Base-by-base conservation (phyloP, 1,140 invertebrate genomes). In the Drosophila pachea region DNA sequence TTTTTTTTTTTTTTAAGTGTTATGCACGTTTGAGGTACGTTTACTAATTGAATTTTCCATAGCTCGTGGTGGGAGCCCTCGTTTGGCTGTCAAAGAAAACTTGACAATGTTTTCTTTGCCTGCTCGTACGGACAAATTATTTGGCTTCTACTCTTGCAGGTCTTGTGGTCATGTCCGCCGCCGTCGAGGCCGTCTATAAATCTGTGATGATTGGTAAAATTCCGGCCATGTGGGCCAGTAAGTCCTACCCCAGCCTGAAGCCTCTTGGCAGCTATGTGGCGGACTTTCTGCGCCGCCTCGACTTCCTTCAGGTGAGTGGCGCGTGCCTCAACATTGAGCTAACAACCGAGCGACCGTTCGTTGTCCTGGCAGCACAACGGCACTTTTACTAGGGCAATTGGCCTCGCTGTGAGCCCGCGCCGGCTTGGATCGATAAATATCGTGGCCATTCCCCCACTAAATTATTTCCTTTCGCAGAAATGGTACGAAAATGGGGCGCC, bases 171-270 rank as follows among this genome's bases (percentile, higher is more conserved):
- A 94, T 98, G 93, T 97, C 95, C 1, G 91, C 94, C 40, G 94
- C 96, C 65, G 92, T 98, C 12, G 97, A 99, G 90, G 95, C 96
- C 88, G 94, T 98, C 4, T 92, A 95, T 33, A 92, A 93, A 9
- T 95, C 95, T 59, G 95, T 98, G 71, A 90, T 96, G 47, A 94
- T 93, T 47, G 95, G 94, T 5, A 95, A 93, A 90, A 96, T 98
- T 67, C 97, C 97, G 0, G 90, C 90, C 11, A 91, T 95, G 75
- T 99, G 97, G 97, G 93, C 93, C 54, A 92, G 92, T 74, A 94
- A 93, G 76, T 97, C 97, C 4, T 99, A 99, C 90, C 97, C 97
- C 5, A 98, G 96, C 5, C 89, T 98, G 4, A 99, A 99, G 88
- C 95, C 97, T 1, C 90, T 99, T 12, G 95, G 95, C 40, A 95